Conservation (phyloP, 2,113 vertebrate species). For the Colinus virginianus region DNA sequence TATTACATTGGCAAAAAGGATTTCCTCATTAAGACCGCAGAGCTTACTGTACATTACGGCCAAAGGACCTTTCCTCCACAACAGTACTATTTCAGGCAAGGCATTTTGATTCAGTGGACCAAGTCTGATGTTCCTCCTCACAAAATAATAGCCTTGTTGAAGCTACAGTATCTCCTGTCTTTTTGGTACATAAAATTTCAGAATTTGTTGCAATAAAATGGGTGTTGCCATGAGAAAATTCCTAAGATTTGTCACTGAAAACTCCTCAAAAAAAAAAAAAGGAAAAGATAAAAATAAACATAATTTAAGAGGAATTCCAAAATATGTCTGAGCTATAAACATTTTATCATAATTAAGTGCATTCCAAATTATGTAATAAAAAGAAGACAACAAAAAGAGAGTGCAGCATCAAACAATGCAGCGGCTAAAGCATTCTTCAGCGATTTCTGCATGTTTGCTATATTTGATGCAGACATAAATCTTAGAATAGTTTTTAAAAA, state of each 20-base stretch:
- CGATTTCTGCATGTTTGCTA: constrained; percentile 78
- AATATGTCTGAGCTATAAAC: background rate
- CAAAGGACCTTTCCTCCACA: constrained; percentile 68
- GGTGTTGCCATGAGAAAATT: constrained; percentile 38
- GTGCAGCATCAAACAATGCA: background rate
- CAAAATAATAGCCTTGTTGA: constrained; percentile 61
- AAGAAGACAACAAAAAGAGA: constrained; percentile 37
- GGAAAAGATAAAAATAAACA: background rate
- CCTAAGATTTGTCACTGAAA: constrained; percentile 60
- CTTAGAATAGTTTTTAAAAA: constrained; percentile 82
- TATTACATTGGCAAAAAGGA: background rate
- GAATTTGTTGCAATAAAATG: constrained; percentile 60
- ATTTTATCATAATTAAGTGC: constrained; percentile 55
- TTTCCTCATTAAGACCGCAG: constrained; percentile 42
- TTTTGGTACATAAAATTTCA: constrained; percentile 60
- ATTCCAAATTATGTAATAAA: constrained; percentile 66
- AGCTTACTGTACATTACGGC: background rate
- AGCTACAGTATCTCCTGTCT: constrained; percentile 21
- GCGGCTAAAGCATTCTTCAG: constrained; percentile 67
- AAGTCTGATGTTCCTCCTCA: constrained; percentile 58
- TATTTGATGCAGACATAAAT: constrained; percentile 81
- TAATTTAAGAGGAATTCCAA: constrained; percentile 21
- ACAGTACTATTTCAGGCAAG: constrained; percentile 71
- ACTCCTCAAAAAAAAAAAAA: background rate
- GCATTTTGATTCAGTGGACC: constrained; percentile 60